phyloP scores from a whole-genome alignment of 2,797 vertebrate species.

The Sebastes aleutianus region DNA sequence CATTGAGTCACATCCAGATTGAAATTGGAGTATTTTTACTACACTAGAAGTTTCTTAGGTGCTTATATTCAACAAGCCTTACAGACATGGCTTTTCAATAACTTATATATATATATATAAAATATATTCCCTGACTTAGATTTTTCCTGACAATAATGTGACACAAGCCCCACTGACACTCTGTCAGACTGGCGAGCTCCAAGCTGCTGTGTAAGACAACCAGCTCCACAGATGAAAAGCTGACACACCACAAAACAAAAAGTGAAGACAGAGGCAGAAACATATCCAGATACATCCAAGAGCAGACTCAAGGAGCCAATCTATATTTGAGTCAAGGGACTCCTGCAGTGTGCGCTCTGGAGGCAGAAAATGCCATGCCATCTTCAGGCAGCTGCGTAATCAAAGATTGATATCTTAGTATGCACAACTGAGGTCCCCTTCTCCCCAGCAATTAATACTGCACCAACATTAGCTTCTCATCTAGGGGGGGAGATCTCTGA shows the following conservation, averaged over 20 bases:
- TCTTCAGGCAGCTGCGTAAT: slow-evolving; percentile 31
- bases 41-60: background rate
- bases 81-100: slow-evolving; percentile 22
- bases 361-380: slow-evolving; percentile 4
- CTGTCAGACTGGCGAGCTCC: slow-evolving; percentile 29
- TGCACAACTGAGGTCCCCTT: slow-evolving; percentile 7
- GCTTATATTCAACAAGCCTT: background rate
- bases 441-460: slow-evolving; percentile 26
- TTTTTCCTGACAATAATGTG: slow-evolving; percentile 44
- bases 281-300: slow-evolving; percentile 43
- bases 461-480: slow-evolving; percentile 14
- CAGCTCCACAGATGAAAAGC: slow-evolving; percentile 47
- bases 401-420: slow-evolving; percentile 37
- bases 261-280: slow-evolving; percentile 59
- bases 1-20: background rate
- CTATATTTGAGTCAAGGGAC: slow-evolving; percentile 38
- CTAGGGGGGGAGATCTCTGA: background rate
- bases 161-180: slow-evolving; percentile 38
- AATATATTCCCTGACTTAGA: slow-evolving; percentile 30
- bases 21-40: background rate
- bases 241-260: slow-evolving; percentile 61
- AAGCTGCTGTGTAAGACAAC: slow-evolving; percentile 54
- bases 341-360: background rate
- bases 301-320: slow-evolving; percentile 28
- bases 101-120: background rate